Conservation (phyloP, 2,797 vertebrate species). For the Zalophus californianus region DNA sequence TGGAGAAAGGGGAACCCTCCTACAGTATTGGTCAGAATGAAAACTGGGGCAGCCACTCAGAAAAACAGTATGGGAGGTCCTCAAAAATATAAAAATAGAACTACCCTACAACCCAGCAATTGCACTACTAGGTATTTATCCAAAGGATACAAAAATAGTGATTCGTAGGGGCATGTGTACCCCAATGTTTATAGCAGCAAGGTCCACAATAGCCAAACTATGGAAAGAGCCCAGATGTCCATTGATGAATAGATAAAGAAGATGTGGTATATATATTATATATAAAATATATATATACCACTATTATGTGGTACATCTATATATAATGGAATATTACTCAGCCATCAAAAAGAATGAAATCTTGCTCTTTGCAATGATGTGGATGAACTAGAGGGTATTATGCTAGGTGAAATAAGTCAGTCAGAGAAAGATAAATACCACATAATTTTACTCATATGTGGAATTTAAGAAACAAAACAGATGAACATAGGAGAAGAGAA, state of each 20-base stretch:
- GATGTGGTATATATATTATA: background rate
- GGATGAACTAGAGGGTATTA: too few species aligned
- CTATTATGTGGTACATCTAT: too few species aligned
- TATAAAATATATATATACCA: too few species aligned
- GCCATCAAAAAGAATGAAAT: too few species aligned
- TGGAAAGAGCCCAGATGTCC: background rate
- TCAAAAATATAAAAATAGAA: background rate
- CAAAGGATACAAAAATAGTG: background rate
- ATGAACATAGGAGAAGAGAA: too few species aligned
- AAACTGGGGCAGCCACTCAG: background rate
- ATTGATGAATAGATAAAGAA: background rate
- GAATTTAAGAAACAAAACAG: too few species aligned
- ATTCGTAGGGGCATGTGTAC: background rate
- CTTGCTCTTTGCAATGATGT: too few species aligned
- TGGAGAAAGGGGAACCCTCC: background rate
- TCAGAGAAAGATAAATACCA: too few species aligned
- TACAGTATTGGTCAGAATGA: background rate
- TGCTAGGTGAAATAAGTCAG: too few species aligned
- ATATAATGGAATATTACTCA: too few species aligned
- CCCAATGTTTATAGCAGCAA: background rate
- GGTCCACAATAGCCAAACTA: background rate
- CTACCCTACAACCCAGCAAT: background rate
- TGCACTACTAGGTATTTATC: background rate
- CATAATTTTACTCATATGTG: too few species aligned
- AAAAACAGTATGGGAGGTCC: background rate